Evolutionary conservation across 1,140 invertebrate species (phyloP), one percentile per base, ranked within the genome.

Genomic region (Drosophila repletoides): DNA sequence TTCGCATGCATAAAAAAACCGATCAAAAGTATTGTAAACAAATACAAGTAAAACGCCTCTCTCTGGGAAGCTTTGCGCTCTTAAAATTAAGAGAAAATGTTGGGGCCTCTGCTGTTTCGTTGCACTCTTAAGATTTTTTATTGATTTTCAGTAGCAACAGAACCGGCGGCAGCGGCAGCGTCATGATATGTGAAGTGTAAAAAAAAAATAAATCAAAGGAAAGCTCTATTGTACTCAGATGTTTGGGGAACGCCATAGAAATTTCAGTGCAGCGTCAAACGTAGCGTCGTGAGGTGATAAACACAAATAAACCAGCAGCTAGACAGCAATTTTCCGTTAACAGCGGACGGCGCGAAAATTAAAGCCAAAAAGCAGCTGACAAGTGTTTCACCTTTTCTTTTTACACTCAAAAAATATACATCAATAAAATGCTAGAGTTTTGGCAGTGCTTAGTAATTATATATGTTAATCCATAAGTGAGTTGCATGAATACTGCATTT

Each of bases 181-280:
- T 36, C 21, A 10, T 12, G 2, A 5, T 29, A 15, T 19, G 46
- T 26, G 15, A 29, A 29, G 14, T 41, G 19, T 15, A 53, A 33
- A 21, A 49, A 10, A 10, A 53, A 58, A 28, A 61, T 19, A 12
- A 26, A 17, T 19, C 33, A 73, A 61, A 71, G 33, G 68, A 72
- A 65, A 73, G 65, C 64, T 59, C 38, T 52, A 46, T 34, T 59
- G 51, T 41, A 56, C 48, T 76, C 49, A 63, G 17, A 49, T 53
- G 53, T 65, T 69, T 55, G 41, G 19, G 5, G 26, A 48, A 34
- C 48, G 29, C 41, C 64, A 77, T 65, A 40, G 12, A 60, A 33
- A 61, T 46, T 59, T 84, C 40, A 83, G 79, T 83, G 48, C 64
- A 51, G 49, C 65, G 69, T 19, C 70, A 66, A 53, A 55, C 74